phyloP scores from a whole-genome alignment of 1,140 invertebrate species.

The Helicoverpa armigera region DNA sequence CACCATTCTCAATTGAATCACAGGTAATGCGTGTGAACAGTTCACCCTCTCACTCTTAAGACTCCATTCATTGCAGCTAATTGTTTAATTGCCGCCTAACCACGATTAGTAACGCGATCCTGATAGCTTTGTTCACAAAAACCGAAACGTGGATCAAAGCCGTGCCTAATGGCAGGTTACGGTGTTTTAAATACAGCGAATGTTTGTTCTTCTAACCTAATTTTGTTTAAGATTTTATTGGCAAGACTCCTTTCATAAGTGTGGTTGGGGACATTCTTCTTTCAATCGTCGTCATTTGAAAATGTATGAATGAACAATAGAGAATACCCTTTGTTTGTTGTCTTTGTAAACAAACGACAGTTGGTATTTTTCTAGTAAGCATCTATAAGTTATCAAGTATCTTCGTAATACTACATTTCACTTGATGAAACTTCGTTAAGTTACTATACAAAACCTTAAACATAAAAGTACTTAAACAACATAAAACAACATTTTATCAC shows the following conservation, averaged over 20 bases:
- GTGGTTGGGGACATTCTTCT: too few relatives aligned
- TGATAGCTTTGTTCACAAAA: conserved; percentile 49
- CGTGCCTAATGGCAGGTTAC: neutral
- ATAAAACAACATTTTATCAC: conserved; percentile 14
- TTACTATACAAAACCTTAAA: too few relatives aligned
- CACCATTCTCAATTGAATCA: conserved; percentile 3
- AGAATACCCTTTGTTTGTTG: too few relatives aligned
- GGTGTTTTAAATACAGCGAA: neutral
- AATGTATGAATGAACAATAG: too few relatives aligned
- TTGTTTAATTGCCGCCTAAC: conserved; percentile 53
- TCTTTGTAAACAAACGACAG: too few relatives aligned
- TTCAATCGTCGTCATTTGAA: too few relatives aligned
- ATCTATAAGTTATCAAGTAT: too few relatives aligned
- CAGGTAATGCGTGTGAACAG: conserved; percentile 31
- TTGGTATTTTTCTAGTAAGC: too few relatives aligned
- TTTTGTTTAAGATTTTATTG: neutral
- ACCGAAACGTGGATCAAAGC: conserved; percentile 13
- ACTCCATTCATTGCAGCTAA: conserved; percentile 47
- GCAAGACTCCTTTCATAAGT: too few relatives aligned
- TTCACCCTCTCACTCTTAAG: neutral
- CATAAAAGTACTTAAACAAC: neutral
- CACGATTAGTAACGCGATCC: conserved; percentile 46
- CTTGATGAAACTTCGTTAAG: too few relatives aligned
- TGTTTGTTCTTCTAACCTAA: neutral
- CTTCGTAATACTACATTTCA: too few relatives aligned